Base-by-base conservation (phyloP, 2,888 invertebrate species). In the Neoascia interrupta region DNA sequence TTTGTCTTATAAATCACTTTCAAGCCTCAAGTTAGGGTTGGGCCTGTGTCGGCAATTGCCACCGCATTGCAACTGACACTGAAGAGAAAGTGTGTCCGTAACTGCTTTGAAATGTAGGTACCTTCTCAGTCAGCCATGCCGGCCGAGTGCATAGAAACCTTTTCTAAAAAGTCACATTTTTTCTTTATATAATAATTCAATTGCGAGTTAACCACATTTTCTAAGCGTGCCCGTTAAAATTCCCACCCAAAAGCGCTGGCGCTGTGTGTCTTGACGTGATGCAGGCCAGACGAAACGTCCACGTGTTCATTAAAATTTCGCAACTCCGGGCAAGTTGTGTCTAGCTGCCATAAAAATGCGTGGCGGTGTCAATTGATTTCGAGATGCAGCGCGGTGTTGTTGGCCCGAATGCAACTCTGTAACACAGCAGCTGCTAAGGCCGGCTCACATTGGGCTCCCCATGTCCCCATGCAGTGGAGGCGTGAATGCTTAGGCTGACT, bases 291-390 rank as follows among this genome's bases (percentile, higher is more conserved):
- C 10, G 36, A 11, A 6, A 39, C 23, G 26, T 58, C 41, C 63
- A 72, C 49, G 72, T 72, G 69, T 66, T 28, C 63, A 64, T 51
- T 58, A 56, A 26, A 26, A 43, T 63, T 72, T 72, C 53, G 63
- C 54, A 63, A 72, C 45, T 39, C 54, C 31, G 51, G 21, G 45
- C 37, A 73, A 66, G 37, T 31, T 74, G 47, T 31, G 31, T 61
- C 61, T 61, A 34, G 23, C 34, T 36, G 63, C 10, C n/a, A 26
- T 51, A 23, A 10, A 37, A 21, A 37, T 58, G 43, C 26, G 11
- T 43, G 36, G 41, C 36, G 43, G 19, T 61, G 47, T 61, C 60
- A 74, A 68, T 68, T 43, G 43, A 47, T 39, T 74, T 74, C 28
- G 11, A 68, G 45, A 47, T 60, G 58, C 60, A n/a, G n/a, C n/a